phyloP scores from a whole-genome alignment of 1,140 invertebrate genomes.

The Argopecten irradians region DNA sequence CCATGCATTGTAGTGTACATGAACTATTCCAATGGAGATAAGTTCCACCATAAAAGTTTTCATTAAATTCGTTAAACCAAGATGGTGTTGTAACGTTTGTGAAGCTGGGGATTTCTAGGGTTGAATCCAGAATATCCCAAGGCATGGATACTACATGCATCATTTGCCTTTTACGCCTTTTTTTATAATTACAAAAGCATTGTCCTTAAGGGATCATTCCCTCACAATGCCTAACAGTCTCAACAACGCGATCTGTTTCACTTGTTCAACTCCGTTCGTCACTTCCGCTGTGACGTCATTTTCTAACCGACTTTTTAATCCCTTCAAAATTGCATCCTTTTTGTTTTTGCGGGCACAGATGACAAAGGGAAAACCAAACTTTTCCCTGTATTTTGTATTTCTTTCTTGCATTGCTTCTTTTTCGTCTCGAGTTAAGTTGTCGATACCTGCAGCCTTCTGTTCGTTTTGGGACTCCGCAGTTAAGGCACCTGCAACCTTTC shows the following conservation, averaged over 20 bases:
- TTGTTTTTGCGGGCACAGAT: slow-evolving; percentile 84
- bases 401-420: slow-evolving; percentile 77
- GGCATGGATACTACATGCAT: too few relatives aligned
- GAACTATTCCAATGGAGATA: too few relatives aligned
- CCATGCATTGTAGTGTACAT: too few relatives aligned
- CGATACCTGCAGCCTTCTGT: slow-evolving; percentile 80
- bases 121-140: too few relatives aligned
- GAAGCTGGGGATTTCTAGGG: too few relatives aligned
- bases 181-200: too few relatives aligned
- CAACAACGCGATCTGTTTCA: slow-evolving; percentile 83
- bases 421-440: slow-evolving; percentile 79
- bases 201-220: not conserved
- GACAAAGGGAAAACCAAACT: slow-evolving; percentile 85
- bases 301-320: slow-evolving; percentile 79
- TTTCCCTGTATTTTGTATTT: slow-evolving; percentile 81
- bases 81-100: too few relatives aligned
- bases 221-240: slow-evolving; percentile 79
- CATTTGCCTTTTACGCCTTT: too few relatives aligned
- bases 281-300: slow-evolving; percentile 81
- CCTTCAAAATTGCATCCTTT: slow-evolving; percentile 80
- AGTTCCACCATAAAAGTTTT: too few relatives aligned
- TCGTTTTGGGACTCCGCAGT: slow-evolving; percentile 81
- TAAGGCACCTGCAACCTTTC: slow-evolving; percentile 79
- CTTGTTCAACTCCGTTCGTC: slow-evolving; percentile 81
- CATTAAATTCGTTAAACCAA: too few relatives aligned